A percentile compares a stretch with the other conserved stretches of the same genome.
Evolutionary conservation across 2,113 vertebrate species (phyloP).

Genomic region (Brachyhypopomus gauderio): DNA sequence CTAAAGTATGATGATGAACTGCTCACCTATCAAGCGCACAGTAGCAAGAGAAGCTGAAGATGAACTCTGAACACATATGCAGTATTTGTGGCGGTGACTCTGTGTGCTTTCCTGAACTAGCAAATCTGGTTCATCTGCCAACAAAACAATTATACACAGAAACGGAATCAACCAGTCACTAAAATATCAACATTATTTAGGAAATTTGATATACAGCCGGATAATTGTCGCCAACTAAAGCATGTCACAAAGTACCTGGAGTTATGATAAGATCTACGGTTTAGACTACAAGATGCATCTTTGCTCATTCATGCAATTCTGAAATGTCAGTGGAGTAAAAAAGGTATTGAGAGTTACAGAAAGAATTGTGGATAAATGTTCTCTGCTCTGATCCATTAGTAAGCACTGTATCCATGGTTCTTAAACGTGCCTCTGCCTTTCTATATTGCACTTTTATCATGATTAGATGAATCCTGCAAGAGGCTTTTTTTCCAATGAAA

Average conservation of each 20-base stretch:
- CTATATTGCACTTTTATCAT: too few relatives aligned
- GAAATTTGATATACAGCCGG: not conserved
- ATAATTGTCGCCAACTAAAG: not conserved
- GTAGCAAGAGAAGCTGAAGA: not conserved
- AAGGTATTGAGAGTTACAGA: too few relatives aligned
- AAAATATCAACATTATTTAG: conserved; percentile 28
- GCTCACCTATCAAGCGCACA: not conserved
- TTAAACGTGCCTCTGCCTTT: too few relatives aligned
- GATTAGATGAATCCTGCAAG: too few relatives aligned
- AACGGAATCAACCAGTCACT: conserved; percentile 10
- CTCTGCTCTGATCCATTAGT: too few relatives aligned
- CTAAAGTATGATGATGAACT: not conserved
- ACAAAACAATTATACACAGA: not conserved
- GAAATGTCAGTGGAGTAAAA: not conserved
- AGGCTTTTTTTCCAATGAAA: not conserved
- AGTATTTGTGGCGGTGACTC: not conserved
- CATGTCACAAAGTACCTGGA: not conserved
- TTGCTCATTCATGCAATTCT: not conserved
- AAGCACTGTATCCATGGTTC: too few relatives aligned
- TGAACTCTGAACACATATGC: not conserved
- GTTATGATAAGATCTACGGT: not conserved
- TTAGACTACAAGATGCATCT: not conserved
- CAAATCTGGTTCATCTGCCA: conserved; percentile 51
- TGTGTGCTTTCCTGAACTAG: conserved; percentile 30
- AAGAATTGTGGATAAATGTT: too few relatives aligned